Base-by-base conservation (phyloP, 2,888 invertebrate species). In the Girardia tigrina region DNA sequence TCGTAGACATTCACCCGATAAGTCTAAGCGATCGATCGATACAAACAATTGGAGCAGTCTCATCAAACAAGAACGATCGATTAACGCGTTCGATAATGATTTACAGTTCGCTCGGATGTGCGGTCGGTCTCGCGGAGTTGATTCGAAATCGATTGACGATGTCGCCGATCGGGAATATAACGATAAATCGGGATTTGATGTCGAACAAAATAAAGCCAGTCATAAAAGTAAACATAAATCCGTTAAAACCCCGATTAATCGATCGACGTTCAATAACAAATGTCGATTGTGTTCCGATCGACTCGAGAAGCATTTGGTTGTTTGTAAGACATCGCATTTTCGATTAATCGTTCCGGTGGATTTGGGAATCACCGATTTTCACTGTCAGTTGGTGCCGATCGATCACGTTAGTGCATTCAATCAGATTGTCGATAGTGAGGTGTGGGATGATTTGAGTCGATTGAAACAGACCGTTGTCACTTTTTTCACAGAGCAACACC, bases 371-470 rank as follows among this genome's bases (percentile, higher is more conserved):
- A 90, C 90, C 1, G 87, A 88, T 75, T 90, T 91, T 0, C 95
- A 97, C 82, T 95, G 87, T 79, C 85, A 91, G 73, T 89, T 98
- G 80, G 88, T 90, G 0, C 92, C 94, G 0, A 88, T 90, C 81
- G 88, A 89, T 79, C 95, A 97, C 84, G 86, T 88, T 0, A 82
- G 89, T 0, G 90, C 91, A 82, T 88, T 89, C 42, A 92, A 92
- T 0, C 88, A 89, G 78, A 36, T 36, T 12, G 82, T 93, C 69
- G 97, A 97, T 85, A 95, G 97, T 86, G 92, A 97, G 85, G 90
- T 91, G 71, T 95, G 92, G 91, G 88, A 88, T 77, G 94, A 94
- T 86, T 29, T 77, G n/a, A 72, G 26, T 28, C 26, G 1, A 6
- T 71, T 77, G 2, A 77, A 77, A 29, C 28, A 28, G 29, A 36